These are phyloP conservation scores for Chorisops tibialis DNA, from an alignment of 2,888 invertebrate genomes.

Conservation along the genomic window DNA sequence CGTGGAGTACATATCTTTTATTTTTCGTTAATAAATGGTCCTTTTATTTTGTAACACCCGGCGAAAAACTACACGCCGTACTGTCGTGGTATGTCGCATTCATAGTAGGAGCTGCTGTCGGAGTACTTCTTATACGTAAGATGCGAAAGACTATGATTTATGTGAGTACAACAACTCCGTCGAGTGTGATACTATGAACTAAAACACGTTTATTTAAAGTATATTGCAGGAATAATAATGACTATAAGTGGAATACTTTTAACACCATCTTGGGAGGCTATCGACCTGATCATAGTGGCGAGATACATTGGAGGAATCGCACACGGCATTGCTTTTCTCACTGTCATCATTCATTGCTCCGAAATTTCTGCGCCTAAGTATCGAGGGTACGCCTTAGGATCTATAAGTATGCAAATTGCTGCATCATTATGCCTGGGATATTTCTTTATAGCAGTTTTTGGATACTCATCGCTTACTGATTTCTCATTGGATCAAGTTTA, in stretches of 20 bases:
- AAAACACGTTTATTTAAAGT: slow-evolving; percentile 4
- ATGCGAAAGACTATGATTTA: not conserved
- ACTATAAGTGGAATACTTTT: not conserved
- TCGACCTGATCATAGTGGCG: not conserved
- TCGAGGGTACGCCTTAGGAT: not conserved
- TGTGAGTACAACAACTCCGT: not conserved
- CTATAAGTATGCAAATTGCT: not conserved
- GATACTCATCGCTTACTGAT: not conserved
- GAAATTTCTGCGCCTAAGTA: not conserved
- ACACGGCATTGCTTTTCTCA: not conserved
- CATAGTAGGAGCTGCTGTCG: slow-evolving; percentile 2
- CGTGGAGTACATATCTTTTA: not conserved
- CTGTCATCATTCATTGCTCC: not conserved
- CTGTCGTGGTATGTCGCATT: slow-evolving; percentile 10
- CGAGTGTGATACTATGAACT: not conserved
- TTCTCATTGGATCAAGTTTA: slow-evolving; percentile 2
- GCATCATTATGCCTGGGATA: not conserved
- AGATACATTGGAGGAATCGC: slow-evolving; percentile 6
- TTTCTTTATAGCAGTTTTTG: not conserved
- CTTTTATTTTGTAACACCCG: not conserved
- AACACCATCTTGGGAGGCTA: not conserved
- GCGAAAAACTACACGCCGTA: not conserved
- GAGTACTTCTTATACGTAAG: not conserved
- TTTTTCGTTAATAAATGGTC: slow-evolving; percentile 1
- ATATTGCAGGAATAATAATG: not conserved